These are phyloP conservation scores for Microtus oregoni DNA, from an alignment of 2,113 vertebrate species.

Conservation along the genomic window DNA sequence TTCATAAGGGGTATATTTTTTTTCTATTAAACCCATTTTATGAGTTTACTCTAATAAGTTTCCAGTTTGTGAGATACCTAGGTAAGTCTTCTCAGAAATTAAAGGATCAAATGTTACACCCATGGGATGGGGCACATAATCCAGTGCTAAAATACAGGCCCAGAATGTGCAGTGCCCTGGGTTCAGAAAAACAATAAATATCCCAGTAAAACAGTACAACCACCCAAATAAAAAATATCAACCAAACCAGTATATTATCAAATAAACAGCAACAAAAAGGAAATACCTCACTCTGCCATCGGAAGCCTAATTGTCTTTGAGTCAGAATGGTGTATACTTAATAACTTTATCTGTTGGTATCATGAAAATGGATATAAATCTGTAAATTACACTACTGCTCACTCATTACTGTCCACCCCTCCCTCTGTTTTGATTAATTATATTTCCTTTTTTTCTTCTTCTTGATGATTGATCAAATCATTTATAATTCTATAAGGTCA, in stretches of 20 bases:
- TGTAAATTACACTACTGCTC: background rate
- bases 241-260: background rate
- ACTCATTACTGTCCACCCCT: background rate
- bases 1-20: background rate
- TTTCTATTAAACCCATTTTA: background rate
- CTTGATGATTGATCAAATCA: background rate
- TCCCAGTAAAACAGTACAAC: background rate
- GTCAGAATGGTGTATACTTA: background rate
- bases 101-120: background rate
- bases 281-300: background rate
- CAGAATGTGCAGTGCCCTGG: background rate
- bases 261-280: background rate
- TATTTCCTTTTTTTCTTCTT: background rate
- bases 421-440: slow-evolving; percentile 30
- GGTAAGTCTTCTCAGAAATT: background rate
- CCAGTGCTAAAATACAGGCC: background rate
- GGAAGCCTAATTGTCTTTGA: background rate
- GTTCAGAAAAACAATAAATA: background rate
- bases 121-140: background rate
- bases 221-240: background rate
- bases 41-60: background rate
- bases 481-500: slow-evolving; percentile 16
- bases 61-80: background rate
- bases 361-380: background rate
- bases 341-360: background rate